Evolutionary conservation across 2,113 vertebrate genomes (phyloP).

Genomic region (Macaca mulatta): DNA sequence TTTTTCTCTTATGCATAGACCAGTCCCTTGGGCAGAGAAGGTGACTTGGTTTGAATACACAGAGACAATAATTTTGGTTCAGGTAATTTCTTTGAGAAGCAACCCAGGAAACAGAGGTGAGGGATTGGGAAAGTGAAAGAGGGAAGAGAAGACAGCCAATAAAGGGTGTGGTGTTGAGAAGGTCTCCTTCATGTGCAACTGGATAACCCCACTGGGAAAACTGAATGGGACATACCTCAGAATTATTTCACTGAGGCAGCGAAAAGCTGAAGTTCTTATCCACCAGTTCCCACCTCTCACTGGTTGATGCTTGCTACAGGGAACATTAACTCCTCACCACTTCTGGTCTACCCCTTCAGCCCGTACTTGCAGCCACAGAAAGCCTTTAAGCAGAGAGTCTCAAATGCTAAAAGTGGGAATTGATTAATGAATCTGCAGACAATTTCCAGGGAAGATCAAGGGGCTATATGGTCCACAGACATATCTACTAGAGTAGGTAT

Average conservation of each 20-base stretch:
- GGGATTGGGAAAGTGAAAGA: not conserved
- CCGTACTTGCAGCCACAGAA: not conserved
- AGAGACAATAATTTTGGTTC: not conserved
- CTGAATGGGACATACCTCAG: not conserved
- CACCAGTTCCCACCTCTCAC: not conserved
- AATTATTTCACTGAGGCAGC: not conserved
- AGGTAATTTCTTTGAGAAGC: not conserved
- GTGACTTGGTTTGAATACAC: not conserved
- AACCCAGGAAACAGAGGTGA: not conserved
- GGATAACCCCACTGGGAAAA: not conserved
- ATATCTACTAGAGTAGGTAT: not conserved
- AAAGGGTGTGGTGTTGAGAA: not conserved
- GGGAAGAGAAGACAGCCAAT: not conserved
- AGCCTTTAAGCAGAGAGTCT: not conserved
- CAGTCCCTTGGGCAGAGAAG: not conserved
- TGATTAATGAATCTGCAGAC: not conserved
- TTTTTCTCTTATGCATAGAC: not conserved
- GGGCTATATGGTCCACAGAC: not conserved
- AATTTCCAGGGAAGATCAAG: not conserved
- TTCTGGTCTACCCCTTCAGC: not conserved
- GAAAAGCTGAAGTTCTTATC: not conserved
- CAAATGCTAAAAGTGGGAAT: not conserved
- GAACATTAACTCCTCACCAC: not conserved
- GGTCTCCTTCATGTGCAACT: no score
- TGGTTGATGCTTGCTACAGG: not conserved